Evolutionary conservation across 2,797 vertebrate species (phyloP), one percentile per base, ranked within the genome.

Genomic region (Propithecus perrieri): DNA sequence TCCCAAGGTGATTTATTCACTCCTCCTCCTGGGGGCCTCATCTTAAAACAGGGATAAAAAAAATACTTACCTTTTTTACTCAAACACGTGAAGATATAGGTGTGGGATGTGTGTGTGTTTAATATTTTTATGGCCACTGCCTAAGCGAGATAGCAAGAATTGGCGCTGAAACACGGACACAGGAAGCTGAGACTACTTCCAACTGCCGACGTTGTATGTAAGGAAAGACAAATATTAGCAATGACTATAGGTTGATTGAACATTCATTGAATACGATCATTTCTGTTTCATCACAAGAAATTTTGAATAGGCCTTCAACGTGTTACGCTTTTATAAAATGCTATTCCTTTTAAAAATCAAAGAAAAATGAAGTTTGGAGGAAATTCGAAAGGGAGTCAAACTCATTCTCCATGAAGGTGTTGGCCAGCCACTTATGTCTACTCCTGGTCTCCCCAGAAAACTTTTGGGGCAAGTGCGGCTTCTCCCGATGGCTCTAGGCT

Each of bases 251-350:
- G 15, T 71, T 13, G 33, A 71, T 57, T 38, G 59, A 50, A 28
- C 24, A 43, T 50, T 28, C 48, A 38, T 33, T 48, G 65, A 92
- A 50, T 4, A 11, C 59, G 18, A 63, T 61, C 18, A 26, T 61
- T 79, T 95, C 83, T 74, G 30, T 75, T 94, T 92, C n/a, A 43
- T 92, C 7, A 59, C 24, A 89, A 81, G 81, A 91, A 69, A 92
- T 46, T 92, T 35, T 81, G 53, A 89, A 11, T 38, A 61, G 41
- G 22, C 57, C 35, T 89, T 91, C 86, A 63, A 55, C 22, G 13
- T 53, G 24, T 53, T 85, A 59, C 10, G 71, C 6, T 46, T 93
- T 59, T 63, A 2, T 18, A 48, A 94, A 74, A 84, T 75, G 7
- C 1, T 69, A 24, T 35, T 72, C 13, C 9, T 74, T 89, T 93